A percentile compares a stretch with the other conserved stretches of the same genome.
These are phyloP conservation scores for Centropyge bicolor DNA, from an alignment of 2,797 vertebrate species.

Conservation along the genomic window DNA sequence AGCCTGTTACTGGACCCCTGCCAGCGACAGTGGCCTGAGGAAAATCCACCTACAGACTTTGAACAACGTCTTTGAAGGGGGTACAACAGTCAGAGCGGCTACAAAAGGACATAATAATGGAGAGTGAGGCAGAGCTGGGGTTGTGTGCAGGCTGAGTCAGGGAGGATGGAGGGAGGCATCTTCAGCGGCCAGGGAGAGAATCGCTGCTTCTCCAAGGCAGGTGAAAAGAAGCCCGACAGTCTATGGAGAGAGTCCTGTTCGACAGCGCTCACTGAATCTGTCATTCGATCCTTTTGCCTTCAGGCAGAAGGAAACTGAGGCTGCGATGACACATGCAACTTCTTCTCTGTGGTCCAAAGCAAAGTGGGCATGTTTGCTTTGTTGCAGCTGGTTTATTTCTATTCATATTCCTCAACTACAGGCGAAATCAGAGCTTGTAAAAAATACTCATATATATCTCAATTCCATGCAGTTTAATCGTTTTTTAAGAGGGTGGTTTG, in stretches of 20 bases:
- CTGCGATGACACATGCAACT: constrained; percentile 8
- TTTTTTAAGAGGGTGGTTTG: background rate
- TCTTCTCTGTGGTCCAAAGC: constrained; percentile 1
- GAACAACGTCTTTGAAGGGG: constrained; percentile 34
- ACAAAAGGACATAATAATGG: constrained; percentile 2
- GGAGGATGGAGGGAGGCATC: background rate
- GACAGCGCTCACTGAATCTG: constrained; percentile 10
- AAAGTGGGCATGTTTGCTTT: background rate
- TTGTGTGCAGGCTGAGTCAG: background rate
- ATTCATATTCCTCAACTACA: background rate
- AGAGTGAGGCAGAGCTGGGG: background rate
- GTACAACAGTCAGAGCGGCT: background rate
- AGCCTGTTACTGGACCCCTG: constrained; percentile 45
- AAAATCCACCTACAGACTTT: constrained; percentile 45
- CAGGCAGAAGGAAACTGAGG: constrained; percentile 5
- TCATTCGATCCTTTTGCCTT: background rate
- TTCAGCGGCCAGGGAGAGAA: constrained; percentile 69
- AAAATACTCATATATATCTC: background rate
- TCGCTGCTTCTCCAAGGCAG: background rate
- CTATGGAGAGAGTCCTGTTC: constrained; percentile 11
- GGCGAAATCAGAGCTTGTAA: background rate
- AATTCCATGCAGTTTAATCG: background rate
- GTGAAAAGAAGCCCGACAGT: constrained; percentile 5
- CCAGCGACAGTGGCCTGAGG: constrained; percentile 16
- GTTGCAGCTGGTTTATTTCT: background rate